These are phyloP conservation scores for Bembecia ichneumoniformis DNA, from an alignment of 2,888 invertebrate species.

Conservation along the genomic window DNA sequence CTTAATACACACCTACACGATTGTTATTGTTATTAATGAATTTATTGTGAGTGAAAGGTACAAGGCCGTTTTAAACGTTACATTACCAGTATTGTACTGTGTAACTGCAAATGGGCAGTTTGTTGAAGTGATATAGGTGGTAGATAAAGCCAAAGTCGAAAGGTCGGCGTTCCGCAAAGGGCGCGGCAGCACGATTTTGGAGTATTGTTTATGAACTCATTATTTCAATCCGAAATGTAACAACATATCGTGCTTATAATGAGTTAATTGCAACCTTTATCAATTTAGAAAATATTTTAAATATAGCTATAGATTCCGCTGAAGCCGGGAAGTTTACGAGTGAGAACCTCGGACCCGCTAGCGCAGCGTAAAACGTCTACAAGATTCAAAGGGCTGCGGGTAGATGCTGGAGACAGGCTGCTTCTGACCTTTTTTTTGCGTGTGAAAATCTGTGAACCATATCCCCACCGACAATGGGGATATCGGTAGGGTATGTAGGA, in stretches of 20 bases:
- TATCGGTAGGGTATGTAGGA: too few relatives aligned
- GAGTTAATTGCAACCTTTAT: neutral
- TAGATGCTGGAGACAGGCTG: too few relatives aligned
- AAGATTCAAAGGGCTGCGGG: too few relatives aligned
- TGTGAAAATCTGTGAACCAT: too few relatives aligned
- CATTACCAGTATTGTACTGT: constrained; percentile 37
- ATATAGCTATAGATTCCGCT: neutral
- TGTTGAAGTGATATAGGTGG: constrained; percentile 36
- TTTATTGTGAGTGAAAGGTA: constrained; percentile 46
- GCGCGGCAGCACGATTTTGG: constrained; percentile 37
- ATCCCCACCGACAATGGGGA: too few relatives aligned
- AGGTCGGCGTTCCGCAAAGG: constrained; percentile 40
- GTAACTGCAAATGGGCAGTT: constrained; percentile 38
- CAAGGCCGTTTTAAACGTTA: constrained; percentile 42
- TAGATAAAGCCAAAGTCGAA: constrained; percentile 38
- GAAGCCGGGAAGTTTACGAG: too few relatives aligned
- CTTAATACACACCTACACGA: constrained; percentile 19
- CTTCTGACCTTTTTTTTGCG: too few relatives aligned
- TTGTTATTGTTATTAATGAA: constrained; percentile 39
- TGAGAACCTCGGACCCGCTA: too few relatives aligned
- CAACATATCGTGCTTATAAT: neutral
- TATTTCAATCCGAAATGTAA: constrained; percentile 6
- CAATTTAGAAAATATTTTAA: neutral
- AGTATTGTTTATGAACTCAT: constrained; percentile 23
- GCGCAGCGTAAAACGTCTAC: too few relatives aligned